Evolutionary conservation across 2,113 vertebrate species (phyloP).

Genomic region (Peromyscus leucopus): DNA sequence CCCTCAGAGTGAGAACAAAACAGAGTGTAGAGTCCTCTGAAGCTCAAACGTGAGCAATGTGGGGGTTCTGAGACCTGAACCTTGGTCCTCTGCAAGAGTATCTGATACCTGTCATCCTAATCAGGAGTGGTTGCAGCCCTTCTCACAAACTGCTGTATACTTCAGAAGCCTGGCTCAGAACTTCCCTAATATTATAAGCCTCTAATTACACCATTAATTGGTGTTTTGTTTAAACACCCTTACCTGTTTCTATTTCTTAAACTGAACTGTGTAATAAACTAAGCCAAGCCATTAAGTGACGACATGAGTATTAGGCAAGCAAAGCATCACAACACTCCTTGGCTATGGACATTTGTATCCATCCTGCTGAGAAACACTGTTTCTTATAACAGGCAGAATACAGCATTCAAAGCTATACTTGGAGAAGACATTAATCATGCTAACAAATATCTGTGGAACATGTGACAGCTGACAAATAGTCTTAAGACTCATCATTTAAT

Average conservation of each 20-base stretch:
- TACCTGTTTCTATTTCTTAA: constrained; percentile 19
- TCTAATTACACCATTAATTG: background rate
- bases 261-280: constrained; percentile 9
- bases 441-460: background rate
- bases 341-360: background rate
- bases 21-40: background rate
- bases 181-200: background rate
- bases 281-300: background rate
- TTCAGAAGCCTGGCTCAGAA: background rate
- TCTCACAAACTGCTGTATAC: background rate
- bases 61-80: background rate
- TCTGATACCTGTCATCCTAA: background rate
- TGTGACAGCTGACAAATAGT: background rate
- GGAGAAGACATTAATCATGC: background rate
- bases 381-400: background rate
- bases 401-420: background rate
- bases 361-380: background rate
- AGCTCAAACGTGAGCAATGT: background rate
- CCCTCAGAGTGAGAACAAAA: background rate
- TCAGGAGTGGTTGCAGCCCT: background rate
- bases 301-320: background rate
- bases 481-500: background rate
- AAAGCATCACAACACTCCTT: background rate
- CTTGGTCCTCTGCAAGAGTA: too few relatives aligned
- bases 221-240: background rate